Conservation (phyloP, 92 coral and sea anemone species). For the Hydrozoanthus gracilis region DNA sequence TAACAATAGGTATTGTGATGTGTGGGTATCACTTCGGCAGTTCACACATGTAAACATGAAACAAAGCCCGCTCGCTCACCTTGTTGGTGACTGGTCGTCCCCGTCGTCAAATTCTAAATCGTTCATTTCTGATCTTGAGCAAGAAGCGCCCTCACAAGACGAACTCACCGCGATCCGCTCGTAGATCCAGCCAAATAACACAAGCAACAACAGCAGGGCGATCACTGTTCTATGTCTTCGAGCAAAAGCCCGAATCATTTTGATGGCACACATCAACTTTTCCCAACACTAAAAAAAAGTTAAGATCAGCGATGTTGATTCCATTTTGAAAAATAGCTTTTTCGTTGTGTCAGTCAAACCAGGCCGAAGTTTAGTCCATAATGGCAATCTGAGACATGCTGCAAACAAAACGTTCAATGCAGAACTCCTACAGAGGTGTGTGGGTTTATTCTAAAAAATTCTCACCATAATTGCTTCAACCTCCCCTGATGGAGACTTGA, state of each 20-base stretch:
- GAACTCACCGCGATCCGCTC: slow-evolving; percentile 9
- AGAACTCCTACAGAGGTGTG: slow-evolving; percentile 26
- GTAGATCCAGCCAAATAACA: slow-evolving; percentile 25
- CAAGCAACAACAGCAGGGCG: slow-evolving; percentile 29
- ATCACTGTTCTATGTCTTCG: slow-evolving; percentile 21
- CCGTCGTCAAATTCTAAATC: slow-evolving; percentile 17
- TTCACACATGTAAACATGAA: too few species aligned
- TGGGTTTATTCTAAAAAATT: neutral
- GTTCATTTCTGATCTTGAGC: slow-evolving; percentile 17
- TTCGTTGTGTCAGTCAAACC: neutral
- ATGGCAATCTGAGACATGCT: neutral
- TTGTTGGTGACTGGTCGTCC: slow-evolving; percentile 5
- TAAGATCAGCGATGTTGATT: slow-evolving; percentile 4
- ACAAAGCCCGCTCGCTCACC: slow-evolving; percentile 1
- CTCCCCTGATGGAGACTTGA: slow-evolving; percentile 6
- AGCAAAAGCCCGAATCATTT: slow-evolving; percentile 29
- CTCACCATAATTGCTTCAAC: slow-evolving; percentile 29
- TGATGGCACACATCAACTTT: slow-evolving; percentile 22
- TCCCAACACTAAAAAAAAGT: slow-evolving; percentile 34
- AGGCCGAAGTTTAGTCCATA: neutral
- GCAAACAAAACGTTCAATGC: neutral
- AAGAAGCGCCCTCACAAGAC: slow-evolving; percentile 27
- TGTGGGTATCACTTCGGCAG: too few species aligned
- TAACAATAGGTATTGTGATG: too few species aligned
- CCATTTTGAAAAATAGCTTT: neutral